Conservation (phyloP, 1,140 invertebrate species). For the Hydropsyche tenuis region DNA sequence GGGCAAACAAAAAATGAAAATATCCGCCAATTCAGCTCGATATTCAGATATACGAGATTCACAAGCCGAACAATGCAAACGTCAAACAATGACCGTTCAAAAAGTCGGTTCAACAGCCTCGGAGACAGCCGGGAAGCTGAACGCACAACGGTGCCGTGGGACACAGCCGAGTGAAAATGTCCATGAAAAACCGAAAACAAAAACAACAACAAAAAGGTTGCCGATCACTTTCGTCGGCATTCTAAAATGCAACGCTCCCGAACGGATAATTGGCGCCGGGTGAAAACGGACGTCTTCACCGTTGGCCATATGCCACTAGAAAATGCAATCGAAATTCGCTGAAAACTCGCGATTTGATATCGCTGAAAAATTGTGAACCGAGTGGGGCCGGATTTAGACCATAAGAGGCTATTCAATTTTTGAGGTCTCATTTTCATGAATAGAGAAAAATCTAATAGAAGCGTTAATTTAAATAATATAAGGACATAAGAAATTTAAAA, state of each 20-base stretch:
- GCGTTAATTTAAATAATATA: too few species aligned
- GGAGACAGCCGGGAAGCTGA: too few species aligned
- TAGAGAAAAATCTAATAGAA: too few species aligned
- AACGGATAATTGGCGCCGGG: not conserved
- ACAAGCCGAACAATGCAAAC: conserved; percentile 2
- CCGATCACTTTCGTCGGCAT: not conserved
- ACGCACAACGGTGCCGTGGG: conserved; percentile 14
- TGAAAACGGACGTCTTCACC: not conserved
- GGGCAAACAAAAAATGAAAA: too few species aligned
- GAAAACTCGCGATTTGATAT: too few species aligned
- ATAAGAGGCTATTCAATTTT: too few species aligned
- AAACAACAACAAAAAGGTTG: conserved; percentile 5
- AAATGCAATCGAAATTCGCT: not conserved
- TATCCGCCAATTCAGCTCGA: too few species aligned
- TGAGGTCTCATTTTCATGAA: too few species aligned
- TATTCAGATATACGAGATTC: not conserved
- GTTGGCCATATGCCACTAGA: not conserved
- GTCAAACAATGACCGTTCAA: conserved; percentile 12
- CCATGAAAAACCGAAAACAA: not conserved
- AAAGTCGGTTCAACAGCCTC: conserved; percentile 5
- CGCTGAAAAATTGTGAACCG: too few species aligned
- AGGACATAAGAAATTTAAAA: too few species aligned
- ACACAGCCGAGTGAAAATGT: conserved; percentile 10
- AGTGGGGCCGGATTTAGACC: too few species aligned
- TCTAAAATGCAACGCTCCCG: not conserved